Conservation (phyloP, 1,140 invertebrate species). For the Papilio polytes region DNA sequence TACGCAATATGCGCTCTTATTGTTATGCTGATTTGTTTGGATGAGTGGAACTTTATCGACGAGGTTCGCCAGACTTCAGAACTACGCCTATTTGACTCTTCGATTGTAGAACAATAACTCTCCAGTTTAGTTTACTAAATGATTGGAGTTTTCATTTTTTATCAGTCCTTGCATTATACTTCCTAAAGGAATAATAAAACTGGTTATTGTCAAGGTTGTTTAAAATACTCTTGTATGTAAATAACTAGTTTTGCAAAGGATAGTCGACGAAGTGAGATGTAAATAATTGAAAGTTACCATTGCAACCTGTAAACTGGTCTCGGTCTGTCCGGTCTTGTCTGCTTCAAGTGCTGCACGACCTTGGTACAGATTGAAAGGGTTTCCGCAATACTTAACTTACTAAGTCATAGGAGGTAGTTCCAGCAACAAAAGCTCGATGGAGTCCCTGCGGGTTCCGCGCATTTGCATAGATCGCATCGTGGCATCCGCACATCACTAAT, state of each 20-base stretch:
- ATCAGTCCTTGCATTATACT: background rate
- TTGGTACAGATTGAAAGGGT: constrained; percentile 52
- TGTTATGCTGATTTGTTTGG: constrained; percentile 43
- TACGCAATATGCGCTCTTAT: constrained; percentile 53
- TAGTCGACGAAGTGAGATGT: constrained; percentile 62
- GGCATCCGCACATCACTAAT: constrained; percentile 81
- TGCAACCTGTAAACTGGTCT: constrained; percentile 52
- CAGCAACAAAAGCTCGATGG: constrained; percentile 59
- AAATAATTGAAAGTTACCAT: constrained; percentile 56
- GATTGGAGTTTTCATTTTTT: background rate
- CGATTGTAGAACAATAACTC: background rate
- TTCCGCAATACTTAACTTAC: constrained; percentile 59
- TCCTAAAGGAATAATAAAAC: background rate
- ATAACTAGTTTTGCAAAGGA: constrained; percentile 61
- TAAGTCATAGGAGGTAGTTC: constrained; percentile 42
- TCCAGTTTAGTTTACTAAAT: background rate
- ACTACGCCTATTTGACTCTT: background rate
- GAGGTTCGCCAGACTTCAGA: background rate
- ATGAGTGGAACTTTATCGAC: constrained; percentile 11
- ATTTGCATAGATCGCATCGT: constrained; percentile 77
- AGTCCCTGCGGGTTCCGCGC: constrained; percentile 47
- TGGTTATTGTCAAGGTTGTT: constrained; percentile 53
- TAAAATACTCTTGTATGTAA: constrained; percentile 58
- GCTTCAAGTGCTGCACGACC: constrained; percentile 49
- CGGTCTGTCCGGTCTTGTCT: constrained; percentile 46